Base-by-base conservation (phyloP, 64 coral and sea anemone species). In the Pocillopora damicornis region DNA sequence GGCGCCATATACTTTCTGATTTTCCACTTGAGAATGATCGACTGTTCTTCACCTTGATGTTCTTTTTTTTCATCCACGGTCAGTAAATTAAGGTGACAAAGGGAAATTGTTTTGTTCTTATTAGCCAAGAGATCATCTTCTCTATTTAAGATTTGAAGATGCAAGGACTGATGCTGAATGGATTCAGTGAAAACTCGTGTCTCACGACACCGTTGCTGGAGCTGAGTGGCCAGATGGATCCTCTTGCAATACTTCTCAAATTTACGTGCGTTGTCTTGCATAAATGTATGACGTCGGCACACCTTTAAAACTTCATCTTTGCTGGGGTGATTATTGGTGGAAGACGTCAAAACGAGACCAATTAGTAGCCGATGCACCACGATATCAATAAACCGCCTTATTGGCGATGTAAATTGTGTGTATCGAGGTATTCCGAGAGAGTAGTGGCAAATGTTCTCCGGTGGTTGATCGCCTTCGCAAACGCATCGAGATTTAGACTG, bases 331-430 rank as follows among this genome's bases (percentile, higher is more conserved):
- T 37, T 23, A 15, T 51, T 35, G 38, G 34, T 38, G 16, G n/a
- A 56, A 34, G 75, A 14, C 75, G 42, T 51, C 42, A 51, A 51
- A 4, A 51, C 42, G 42, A 61, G 69, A 80, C 26, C 63, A 87
- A 90, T 72, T 42, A 89, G 62, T 9, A 78, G 62, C 15, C 95
- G 92, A 78, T 98, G 95, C 2, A 98, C 92, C 18, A 86, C 80
- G 67, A 98, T 92, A 77, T 98, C 95, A 17, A 91, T 90, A 37
- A 94, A 98, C 17, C 95, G 89, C 14, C 95, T 80, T 57, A 98
- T 98, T 15, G 95, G 95, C 14, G 95, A 98, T 20, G 95, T 98
- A 69, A 98, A 98, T 16, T 92, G 77, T 14, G 86, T 90, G 37
- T 98, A 95, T 26, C 81, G 72, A 14, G 85, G 65, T 14, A 90